Conservation (phyloP, 2,113 vertebrate species). For the Leucopsar rothschildi region DNA sequence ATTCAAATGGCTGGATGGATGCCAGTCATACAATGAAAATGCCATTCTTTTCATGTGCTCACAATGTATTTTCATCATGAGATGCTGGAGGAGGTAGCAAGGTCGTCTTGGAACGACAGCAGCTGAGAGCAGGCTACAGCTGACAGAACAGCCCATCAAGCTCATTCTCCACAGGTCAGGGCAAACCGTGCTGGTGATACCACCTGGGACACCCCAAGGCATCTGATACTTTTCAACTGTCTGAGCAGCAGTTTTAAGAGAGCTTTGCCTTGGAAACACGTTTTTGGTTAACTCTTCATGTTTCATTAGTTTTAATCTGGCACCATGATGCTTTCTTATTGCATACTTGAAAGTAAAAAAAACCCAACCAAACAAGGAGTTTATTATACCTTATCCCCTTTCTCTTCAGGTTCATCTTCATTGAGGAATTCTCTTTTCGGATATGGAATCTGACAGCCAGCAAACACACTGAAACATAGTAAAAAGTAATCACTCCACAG, state of each 20-base stretch:
- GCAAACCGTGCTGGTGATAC: neutral
- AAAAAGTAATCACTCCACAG: neutral
- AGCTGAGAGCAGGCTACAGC: neutral
- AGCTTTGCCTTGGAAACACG: neutral
- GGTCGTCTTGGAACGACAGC: neutral
- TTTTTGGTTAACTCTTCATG: neutral
- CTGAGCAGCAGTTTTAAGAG: neutral
- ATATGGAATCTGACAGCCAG: slow-evolving; percentile 98
- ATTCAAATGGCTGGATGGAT: slow-evolving; percentile 33
- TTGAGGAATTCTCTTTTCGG: slow-evolving; percentile 97
- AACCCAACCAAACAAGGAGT: neutral
- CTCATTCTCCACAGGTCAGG: neutral
- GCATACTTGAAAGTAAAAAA: neutral
- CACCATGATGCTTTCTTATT: neutral
- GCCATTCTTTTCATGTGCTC: neutral
- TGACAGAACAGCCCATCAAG: neutral
- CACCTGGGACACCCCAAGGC: neutral
- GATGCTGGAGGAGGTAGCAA: neutral
- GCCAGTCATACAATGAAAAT: slow-evolving; percentile 42
- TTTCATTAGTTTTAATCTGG: neutral
- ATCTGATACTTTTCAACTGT: neutral
- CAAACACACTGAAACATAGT: slow-evolving; percentile 87
- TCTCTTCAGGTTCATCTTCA: slow-evolving; percentile 97
- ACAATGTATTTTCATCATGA: neutral
- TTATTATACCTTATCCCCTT: slow-evolving; percentile 90